Evolutionary conservation across 2,113 vertebrate species (phyloP).

Genomic region (Oplegnathus fasciatus): DNA sequence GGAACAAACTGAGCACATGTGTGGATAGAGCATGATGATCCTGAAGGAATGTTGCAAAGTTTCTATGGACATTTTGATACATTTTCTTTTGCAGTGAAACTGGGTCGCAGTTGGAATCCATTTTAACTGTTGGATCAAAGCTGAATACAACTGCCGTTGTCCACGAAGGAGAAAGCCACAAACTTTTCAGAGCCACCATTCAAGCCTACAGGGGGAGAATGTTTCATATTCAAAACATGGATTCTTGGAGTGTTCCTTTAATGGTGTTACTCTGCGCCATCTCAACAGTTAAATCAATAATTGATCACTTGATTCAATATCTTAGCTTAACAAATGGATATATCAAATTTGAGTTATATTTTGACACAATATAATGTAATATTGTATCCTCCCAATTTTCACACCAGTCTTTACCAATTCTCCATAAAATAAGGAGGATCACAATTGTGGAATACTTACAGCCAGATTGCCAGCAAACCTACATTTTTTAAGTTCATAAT

Average conservation of each 20-base stretch:
- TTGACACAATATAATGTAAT: too few species aligned
- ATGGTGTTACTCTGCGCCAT: neutral
- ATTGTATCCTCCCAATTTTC: neutral
- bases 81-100: slow-evolving; percentile 25
- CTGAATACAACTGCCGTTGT: neutral
- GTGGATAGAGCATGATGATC: neutral
- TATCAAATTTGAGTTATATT: too few species aligned
- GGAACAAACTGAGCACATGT: neutral
- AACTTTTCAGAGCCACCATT: neutral
- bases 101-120: slow-evolving; percentile 38
- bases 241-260: neutral
- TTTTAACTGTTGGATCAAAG: slow-evolving; percentile 35
- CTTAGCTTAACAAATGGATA: neutral
- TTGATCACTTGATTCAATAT: neutral
- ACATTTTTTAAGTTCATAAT: slow-evolving; percentile 19
- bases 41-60: neutral
- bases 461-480: slow-evolving; percentile 20
- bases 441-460: slow-evolving; percentile 5
- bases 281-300: neutral
- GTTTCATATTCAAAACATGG: slow-evolving; percentile 14
- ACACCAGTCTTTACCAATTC: slow-evolving; percentile 21
- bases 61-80: slow-evolving; percentile 9
- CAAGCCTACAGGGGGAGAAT: neutral
- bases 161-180: slow-evolving; percentile 5
- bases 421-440: slow-evolving; percentile 13